Conservation (phyloP, 2,797 vertebrate species). For the Hemitrygon akajei region DNA sequence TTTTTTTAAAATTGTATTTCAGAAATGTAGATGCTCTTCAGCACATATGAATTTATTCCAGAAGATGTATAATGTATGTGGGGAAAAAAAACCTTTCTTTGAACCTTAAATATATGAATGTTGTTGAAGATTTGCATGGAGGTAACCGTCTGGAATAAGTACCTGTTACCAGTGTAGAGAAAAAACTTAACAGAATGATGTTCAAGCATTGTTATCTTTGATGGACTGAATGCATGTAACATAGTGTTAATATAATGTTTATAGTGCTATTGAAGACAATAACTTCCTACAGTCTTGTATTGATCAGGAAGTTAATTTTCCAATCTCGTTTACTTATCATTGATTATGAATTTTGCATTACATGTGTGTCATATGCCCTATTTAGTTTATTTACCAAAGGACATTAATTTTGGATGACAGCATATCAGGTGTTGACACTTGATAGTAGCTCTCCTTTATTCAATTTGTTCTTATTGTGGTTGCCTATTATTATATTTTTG, state of each 20-base stretch:
- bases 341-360: not conserved
- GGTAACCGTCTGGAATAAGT: not conserved
- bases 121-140: not conserved
- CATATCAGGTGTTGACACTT: not conserved
- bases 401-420: not conserved
- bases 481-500: not conserved
- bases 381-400: not conserved
- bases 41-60: not conserved
- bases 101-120: not conserved
- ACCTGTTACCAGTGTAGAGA: not conserved
- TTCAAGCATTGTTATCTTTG: not conserved
- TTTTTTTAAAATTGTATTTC: not conserved
- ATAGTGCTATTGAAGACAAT: not conserved
- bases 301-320: not conserved
- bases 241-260: not conserved
- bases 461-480: not conserved
- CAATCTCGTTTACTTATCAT: not conserved
- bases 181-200: not conserved
- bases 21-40: not conserved
- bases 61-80: not conserved
- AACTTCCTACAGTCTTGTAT: too few relatives aligned
- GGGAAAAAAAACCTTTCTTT: constrained; percentile 1
- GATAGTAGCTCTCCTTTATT: not conserved
- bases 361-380: too few relatives aligned
- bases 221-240: not conserved